Evolutionary conservation across 2,888 invertebrate genomes (phyloP), one percentile per base, ranked within the genome.

Genomic region (Callimorpha dominula): DNA sequence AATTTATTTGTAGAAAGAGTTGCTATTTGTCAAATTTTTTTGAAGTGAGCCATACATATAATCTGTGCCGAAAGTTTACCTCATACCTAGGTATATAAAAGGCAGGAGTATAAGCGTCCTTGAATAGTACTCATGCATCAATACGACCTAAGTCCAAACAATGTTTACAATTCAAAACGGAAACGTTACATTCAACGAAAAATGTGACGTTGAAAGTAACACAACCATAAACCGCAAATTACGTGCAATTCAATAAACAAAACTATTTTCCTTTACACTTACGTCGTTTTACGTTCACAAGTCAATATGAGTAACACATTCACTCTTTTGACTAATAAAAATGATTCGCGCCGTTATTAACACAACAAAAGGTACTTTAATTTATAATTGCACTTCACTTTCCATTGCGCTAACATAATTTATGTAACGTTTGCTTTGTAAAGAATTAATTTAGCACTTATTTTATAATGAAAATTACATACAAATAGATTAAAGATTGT

Each of bases 331-430:
- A 78, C n/a, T n/a, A n/a, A 80, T 72, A 52, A 79, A 77, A 73
- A 79, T 60, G 49, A 81, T 78, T 79, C 64, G 75, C 74, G 70
- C 68, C 71, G 66, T 74, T 77, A 71, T 74, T 68, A 77, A 80
- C 71, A 65, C 74, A 85, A 81, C 84, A 83, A 83, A 83, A 81
- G 83, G 77, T 78, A 83, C 72, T 84, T 83, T 78, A 80, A 77
- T 72, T 77, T 83, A 76, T 81, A 85, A 85, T 84, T 84, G 75
- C 77, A 77, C 65, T 74, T 76, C 74, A 86, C 86, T 85, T 86
- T 89, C 87, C 85, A 85, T 85, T 83, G 62, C 75, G 76, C 73
- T 73, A 75, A 78, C 76, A 75, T 83, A 77, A 81, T 81, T 85
- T 85, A 83, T 80, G 75, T 80, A 81, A 81, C 82, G 67, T 84